Percentiles rank a stretch among this genome's conserved stretches.
These are phyloP conservation scores for Argya squamiceps DNA, from an alignment of 2,797 vertebrate species.

Conservation along the genomic window DNA sequence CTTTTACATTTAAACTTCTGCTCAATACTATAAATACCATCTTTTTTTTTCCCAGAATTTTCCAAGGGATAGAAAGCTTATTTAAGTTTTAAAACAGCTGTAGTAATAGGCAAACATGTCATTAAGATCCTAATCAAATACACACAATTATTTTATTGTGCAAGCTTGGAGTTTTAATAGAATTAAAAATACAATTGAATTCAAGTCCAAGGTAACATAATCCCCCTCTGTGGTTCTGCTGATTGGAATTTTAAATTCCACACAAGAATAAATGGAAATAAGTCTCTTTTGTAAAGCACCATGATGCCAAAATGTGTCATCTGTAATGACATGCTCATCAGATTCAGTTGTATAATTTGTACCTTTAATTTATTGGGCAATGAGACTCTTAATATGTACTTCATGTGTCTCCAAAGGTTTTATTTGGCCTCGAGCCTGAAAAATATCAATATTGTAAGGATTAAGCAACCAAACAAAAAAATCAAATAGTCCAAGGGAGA, in stretches of 20 bases:
- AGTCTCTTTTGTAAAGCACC: not conserved
- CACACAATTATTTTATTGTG: not conserved
- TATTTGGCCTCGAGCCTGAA: not conserved
- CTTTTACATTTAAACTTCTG: not conserved
- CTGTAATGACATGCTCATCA: not conserved
- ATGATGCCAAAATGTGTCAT: not conserved
- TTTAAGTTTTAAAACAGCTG: not conserved
- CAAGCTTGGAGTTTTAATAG: not conserved
- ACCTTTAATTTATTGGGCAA: constrained; percentile 4
- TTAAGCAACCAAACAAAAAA: constrained; percentile 7
- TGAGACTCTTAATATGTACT: not conserved
- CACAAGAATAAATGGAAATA: not conserved
- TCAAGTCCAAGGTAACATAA: constrained; percentile 11
- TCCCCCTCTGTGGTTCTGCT: not conserved
- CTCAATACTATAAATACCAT: not conserved
- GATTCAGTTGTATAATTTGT: not conserved
- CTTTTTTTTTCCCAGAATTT: not conserved
- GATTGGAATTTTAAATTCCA: constrained; percentile 12
- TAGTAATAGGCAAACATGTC: not conserved
- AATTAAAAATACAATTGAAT: constrained; percentile 4
- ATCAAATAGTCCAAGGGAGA: not conserved
- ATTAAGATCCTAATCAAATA: constrained; percentile 50
- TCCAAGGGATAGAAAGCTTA: not conserved
- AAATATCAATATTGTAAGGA: constrained; percentile 21
- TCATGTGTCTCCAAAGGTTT: constrained; percentile 13